Percentiles rank a stretch among this genome's conserved stretches.
Evolutionary conservation across 2,113 vertebrate species (phyloP).

Genomic region (Neofelis nebulosa): DNA sequence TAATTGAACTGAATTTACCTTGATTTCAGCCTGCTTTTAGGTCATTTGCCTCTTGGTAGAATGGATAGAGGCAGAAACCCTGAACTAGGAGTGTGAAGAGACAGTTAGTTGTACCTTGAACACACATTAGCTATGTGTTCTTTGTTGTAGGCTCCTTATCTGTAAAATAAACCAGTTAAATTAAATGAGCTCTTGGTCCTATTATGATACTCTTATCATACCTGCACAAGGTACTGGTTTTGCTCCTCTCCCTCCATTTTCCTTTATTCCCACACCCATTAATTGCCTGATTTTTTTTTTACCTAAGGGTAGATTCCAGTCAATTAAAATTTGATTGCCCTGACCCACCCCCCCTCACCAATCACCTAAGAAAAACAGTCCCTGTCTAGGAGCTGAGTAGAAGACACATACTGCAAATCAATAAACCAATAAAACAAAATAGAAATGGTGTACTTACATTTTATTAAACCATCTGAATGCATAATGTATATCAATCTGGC

Average conservation of each 20-base stretch:
- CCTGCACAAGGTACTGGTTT: not conserved
- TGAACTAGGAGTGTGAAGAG: not conserved
- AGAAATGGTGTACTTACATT: not conserved
- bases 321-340: slow-evolving; percentile 18
- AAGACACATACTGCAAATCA: slow-evolving; percentile 31
- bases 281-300: slow-evolving; percentile 31
- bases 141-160: not conserved
- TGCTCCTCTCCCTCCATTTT: not conserved
- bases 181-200: not conserved
- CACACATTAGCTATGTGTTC: not conserved
- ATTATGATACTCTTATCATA: not conserved
- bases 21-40: not conserved
- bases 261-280: not conserved
- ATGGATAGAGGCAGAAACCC: not conserved
- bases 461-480: slow-evolving; percentile 36
- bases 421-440: slow-evolving; percentile 47
- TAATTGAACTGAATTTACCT: slow-evolving; percentile 3
- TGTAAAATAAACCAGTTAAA: slow-evolving; percentile 37
- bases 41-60: not conserved
- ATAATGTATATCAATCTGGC: not conserved
- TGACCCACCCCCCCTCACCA: not conserved
- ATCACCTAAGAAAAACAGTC: slow-evolving; percentile 28
- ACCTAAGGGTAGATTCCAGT: not conserved
- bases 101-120: not conserved
- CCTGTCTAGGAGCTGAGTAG: not conserved